phyloP scores from a whole-genome alignment of 1,140 invertebrate genomes.

The Neuroterus valhalla region DNA sequence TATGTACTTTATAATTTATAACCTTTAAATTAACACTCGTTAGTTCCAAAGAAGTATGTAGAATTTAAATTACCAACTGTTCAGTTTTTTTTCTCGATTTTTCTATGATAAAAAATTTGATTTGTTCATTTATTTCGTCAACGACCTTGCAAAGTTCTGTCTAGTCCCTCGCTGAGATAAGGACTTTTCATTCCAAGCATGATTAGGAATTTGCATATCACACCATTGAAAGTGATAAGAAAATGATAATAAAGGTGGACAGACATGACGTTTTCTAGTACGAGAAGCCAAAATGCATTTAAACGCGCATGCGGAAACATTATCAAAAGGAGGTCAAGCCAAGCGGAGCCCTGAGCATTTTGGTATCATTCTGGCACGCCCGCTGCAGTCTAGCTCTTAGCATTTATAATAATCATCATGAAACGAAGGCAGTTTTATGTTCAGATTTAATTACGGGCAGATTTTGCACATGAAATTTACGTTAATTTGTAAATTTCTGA shows the following conservation, averaged over 20 bases:
- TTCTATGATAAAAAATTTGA: no score
- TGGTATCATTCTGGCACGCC: constrained; percentile 27
- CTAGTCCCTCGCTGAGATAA: no score
- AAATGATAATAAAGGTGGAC: constrained; percentile 2
- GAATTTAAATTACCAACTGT: no score
- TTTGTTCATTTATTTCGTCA: no score
- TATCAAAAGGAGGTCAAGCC: constrained; percentile 30
- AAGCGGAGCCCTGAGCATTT: constrained; percentile 26
- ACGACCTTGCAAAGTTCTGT: no score
- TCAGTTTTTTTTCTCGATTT: no score
- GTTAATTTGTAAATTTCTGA: background rate
- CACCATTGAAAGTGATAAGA: background rate
- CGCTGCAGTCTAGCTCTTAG: background rate
- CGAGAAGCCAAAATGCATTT: constrained; percentile 25
- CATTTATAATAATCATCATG: constrained; percentile 13
- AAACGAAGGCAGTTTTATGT: background rate
- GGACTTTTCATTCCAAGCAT: background rate
- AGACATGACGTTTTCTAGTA: constrained; percentile 17
- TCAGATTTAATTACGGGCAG: background rate
- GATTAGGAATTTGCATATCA: background rate
- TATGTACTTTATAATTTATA: no score
- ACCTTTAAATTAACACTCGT: no score
- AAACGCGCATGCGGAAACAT: constrained; percentile 30
- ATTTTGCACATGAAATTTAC: constrained; percentile 11
- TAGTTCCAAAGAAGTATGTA: no score